phyloP scores from a whole-genome alignment of 1,140 invertebrate genomes.

The Caenorhabditis briggsae region DNA sequence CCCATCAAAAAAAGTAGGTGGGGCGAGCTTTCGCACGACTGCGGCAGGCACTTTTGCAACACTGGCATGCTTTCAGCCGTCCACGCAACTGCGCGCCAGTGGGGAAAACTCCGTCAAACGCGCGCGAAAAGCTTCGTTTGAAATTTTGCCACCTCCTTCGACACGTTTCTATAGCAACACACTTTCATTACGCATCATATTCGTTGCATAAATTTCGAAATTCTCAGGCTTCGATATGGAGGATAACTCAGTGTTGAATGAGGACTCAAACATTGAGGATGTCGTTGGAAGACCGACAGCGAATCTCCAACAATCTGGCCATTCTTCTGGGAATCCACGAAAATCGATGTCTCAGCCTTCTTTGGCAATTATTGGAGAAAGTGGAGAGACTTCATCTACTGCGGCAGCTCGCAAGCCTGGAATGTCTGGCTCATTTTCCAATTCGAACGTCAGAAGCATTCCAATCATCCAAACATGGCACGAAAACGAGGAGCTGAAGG shows the following conservation, averaged over 20 bases:
- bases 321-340: neutral
- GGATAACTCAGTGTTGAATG: conserved; percentile 31
- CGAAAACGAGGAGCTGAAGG: conserved; percentile 2
- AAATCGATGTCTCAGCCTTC: conserved; percentile 31
- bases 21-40: neutral
- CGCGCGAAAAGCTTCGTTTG: neutral
- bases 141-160: neutral
- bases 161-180: too few relatives aligned
- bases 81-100: neutral
- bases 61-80: neutral
- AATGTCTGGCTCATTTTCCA: neutral
- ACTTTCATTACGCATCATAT: neutral
- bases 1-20: conserved; percentile 34
- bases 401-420: neutral
- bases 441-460: conserved; percentile 8
- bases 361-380: neutral
- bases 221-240: neutral
- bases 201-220: neutral
- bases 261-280: conserved; percentile 9
- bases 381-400: neutral
- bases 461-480: conserved; percentile 31
- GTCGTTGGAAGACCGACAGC: neutral
- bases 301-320: neutral
- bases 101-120: neutral
- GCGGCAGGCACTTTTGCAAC: conserved; percentile 9